Percentiles rank a stretch among this genome's conserved stretches.
Evolutionary conservation across 2,113 vertebrate species (phyloP).

Genomic region (Pholis gunnellus): DNA sequence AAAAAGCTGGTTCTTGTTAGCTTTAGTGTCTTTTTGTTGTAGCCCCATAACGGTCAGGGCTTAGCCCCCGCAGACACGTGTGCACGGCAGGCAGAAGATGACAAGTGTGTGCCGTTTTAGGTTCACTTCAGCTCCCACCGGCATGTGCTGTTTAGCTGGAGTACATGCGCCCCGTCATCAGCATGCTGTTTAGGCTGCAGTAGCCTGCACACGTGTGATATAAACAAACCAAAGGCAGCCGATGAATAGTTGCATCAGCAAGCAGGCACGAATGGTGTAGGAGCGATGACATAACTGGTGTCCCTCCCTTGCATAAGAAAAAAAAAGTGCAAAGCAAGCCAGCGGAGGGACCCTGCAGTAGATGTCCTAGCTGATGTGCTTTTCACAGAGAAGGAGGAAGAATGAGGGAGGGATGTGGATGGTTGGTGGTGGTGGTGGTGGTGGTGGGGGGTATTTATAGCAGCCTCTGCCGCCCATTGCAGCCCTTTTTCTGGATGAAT

Average conservation of each 20-base stretch:
- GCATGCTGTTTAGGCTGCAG: constrained; percentile 41
- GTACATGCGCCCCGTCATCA: constrained; percentile 3
- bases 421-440: neutral
- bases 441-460: constrained; percentile 81
- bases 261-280: constrained; percentile 55
- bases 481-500: constrained; percentile 64
- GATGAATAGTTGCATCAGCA: constrained; percentile 59
- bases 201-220: constrained; percentile 61
- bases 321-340: constrained; percentile 69
- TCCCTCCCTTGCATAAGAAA: constrained; percentile 67
- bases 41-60: constrained; percentile 6
- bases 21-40: neutral
- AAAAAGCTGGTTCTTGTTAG: neutral
- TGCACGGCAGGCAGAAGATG: constrained; percentile 36
- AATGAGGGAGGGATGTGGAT: constrained; percentile 49
- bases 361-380: constrained; percentile 72
- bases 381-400: constrained; percentile 55
- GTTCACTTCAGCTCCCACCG: constrained; percentile 20
- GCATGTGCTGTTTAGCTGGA: constrained; percentile 17
- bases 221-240: constrained; percentile 55
- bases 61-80: constrained; percentile 18
- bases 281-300: constrained; percentile 80
- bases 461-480: constrained; percentile 64
- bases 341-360: constrained; percentile 75
- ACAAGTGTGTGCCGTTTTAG: constrained; percentile 4